Percentiles rank a stretch among this genome's conserved stretches.
phyloP scores from a whole-genome alignment of 2,113 vertebrate genomes.

The Ochotona curzoniae region DNA sequence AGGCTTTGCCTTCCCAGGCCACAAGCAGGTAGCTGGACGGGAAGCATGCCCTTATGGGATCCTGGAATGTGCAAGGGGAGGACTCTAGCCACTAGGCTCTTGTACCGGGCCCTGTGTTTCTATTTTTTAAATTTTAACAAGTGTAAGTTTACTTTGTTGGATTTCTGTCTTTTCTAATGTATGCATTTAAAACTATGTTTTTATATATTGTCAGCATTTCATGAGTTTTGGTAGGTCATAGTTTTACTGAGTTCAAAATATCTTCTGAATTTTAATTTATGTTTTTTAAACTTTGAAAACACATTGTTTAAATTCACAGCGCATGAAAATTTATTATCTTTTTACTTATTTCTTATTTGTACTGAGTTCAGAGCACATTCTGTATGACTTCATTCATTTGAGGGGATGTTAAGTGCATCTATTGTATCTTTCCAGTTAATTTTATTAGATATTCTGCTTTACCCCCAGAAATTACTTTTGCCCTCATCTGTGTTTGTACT shows the following conservation, averaged over 20 bases:
- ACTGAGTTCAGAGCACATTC: background rate
- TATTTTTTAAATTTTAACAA: slow-evolving; percentile 16
- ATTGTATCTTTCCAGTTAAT: background rate
- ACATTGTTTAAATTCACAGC: background rate
- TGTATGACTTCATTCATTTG: background rate
- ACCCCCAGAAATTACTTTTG: background rate
- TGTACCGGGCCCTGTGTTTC: too few species aligned
- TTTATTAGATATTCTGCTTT: background rate
- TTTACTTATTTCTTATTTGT: slow-evolving; percentile 14
- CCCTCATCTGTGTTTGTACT: background rate
- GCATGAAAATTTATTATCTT: background rate
- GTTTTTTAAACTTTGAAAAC: background rate
- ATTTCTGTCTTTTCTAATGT: background rate
- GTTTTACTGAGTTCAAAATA: slow-evolving; percentile 27
- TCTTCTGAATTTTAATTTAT: slow-evolving; percentile 28
- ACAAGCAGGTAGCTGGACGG: too few species aligned
- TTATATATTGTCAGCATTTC: background rate
- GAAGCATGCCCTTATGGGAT: too few species aligned
- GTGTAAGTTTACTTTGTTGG: background rate
- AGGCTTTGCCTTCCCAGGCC: too few species aligned
- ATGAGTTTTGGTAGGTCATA: background rate
- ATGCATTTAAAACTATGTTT: background rate
- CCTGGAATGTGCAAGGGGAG: too few species aligned
- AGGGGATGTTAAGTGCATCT: background rate
- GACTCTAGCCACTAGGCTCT: too few species aligned